A percentile compares a stretch with the other conserved stretches of the same genome.
These are phyloP conservation scores for Muscicapa comitata DNA, from an alignment of 2,797 vertebrate species.

Conservation along the genomic window DNA sequence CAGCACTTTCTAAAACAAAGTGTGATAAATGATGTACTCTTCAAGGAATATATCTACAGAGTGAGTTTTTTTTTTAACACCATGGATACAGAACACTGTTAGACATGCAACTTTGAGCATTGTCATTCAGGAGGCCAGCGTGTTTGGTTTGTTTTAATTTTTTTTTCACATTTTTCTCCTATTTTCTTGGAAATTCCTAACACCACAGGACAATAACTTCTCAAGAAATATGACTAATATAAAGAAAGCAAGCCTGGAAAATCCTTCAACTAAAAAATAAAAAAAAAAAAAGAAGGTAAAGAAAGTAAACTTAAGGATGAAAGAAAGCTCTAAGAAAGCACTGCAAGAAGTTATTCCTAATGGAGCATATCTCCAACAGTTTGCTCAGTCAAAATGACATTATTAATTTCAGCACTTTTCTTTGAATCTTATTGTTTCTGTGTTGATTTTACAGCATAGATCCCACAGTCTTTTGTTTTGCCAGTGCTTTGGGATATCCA, in stretches of 20 bases:
- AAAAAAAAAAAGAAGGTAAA: neutral
- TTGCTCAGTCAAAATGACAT: neutral
- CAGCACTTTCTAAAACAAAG: neutral
- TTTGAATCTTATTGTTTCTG: neutral
- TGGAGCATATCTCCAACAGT: neutral
- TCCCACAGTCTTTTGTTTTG: neutral
- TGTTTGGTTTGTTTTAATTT: neutral
- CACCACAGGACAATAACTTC: neutral
- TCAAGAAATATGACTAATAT: neutral
- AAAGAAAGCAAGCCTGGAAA: neutral
- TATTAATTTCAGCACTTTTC: neutral
- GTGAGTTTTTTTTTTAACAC: neutral
- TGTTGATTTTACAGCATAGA: neutral
- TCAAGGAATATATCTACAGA: neutral
- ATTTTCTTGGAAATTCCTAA: neutral
- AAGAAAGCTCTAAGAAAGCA: neutral
- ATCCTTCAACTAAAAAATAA: neutral
- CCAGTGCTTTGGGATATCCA: neutral
- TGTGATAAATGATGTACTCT: neutral
- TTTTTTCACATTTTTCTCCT: neutral
- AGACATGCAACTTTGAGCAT: neutral
- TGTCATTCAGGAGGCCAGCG: accelerated
- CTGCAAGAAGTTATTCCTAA: neutral
- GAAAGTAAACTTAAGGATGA: neutral
- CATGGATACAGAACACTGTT: neutral